Conservation (phyloP, 2,888 invertebrate genomes). For the Eupithecia subfuscata region DNA sequence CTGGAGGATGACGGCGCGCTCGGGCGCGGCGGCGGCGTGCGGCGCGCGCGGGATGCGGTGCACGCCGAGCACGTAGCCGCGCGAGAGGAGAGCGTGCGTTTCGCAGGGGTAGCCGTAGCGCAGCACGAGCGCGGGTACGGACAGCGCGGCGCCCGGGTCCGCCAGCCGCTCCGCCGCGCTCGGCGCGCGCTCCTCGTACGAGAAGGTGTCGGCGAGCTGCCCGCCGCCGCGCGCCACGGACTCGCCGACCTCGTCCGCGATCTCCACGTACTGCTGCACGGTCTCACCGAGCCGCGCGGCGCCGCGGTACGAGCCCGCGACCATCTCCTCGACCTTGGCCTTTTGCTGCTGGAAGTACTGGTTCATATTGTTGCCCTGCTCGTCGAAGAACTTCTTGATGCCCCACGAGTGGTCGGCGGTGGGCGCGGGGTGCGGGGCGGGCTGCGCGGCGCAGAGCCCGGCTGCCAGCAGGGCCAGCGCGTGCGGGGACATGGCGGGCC, state of each 20-base stretch:
- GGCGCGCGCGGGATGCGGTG: conserved; percentile 89
- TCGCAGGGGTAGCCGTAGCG: conserved; percentile 88
- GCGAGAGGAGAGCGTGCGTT: conserved; percentile 88
- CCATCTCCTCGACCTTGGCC: conserved; percentile 56
- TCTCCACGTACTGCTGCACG: conserved; percentile 61
- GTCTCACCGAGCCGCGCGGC: conserved; percentile 56
- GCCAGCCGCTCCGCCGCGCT: conserved; percentile 53
- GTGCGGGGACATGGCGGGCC: conserved; percentile 26
- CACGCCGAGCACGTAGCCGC: conserved; percentile 91
- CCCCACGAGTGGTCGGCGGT: conserved; percentile 14
- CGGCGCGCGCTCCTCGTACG: conserved; percentile 47
- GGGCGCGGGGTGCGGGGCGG: not conserved
- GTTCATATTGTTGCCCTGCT: conserved; percentile 39
- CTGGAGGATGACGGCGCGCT: conserved; percentile 86
- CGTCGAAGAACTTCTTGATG: conserved; percentile 41
- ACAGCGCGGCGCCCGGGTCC: conserved; percentile 65
- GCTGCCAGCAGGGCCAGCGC: conserved; percentile 26
- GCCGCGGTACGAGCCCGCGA: conserved; percentile 50
- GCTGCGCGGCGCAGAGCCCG: conserved; percentile 13
- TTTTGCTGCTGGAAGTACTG: conserved; percentile 49
- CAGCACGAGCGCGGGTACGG: conserved; percentile 69
- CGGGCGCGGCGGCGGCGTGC: conserved; percentile 54
- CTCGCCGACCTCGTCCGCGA: conserved; percentile 59
- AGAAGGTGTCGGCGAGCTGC: conserved; percentile 59
- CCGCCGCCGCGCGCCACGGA: conserved; percentile 63